phyloP scores from a whole-genome alignment of 2,113 vertebrate species.

The Paedocypris sp. region DNA sequence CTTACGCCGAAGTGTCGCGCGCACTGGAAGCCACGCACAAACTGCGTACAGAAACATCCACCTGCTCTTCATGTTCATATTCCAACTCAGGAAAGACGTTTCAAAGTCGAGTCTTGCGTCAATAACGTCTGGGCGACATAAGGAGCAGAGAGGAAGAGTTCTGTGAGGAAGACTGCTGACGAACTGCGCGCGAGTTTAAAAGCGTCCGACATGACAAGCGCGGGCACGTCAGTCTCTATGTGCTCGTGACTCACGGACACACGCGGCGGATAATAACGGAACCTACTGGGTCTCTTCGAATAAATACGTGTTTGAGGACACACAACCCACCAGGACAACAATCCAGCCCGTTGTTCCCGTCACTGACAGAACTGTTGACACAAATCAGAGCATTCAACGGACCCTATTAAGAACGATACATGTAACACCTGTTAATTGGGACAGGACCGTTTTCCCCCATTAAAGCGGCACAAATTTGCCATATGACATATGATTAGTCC shows the following conservation, averaged over 20 bases:
- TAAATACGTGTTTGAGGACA: neutral
- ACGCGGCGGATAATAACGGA: slow-evolving; percentile 10
- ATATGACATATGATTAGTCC: too few relatives aligned
- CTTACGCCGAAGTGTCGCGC: slow-evolving; percentile 33
- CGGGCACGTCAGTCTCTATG: neutral
- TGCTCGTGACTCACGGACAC: slow-evolving; percentile 18
- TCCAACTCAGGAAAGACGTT: neutral
- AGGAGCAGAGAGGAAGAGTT: neutral
- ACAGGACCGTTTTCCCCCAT: too few relatives aligned
- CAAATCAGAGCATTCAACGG: too few relatives aligned
- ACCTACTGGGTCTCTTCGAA: neutral
- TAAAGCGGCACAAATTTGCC: too few relatives aligned
- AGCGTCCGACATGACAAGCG: slow-evolving; percentile 19
- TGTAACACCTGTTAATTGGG: too few relatives aligned
- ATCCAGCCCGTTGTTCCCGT: neutral
- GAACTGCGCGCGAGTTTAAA: slow-evolving; percentile 9
- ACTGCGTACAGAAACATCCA: slow-evolving; percentile 42
- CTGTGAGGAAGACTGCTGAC: neutral
- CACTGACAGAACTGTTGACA: too few relatives aligned
- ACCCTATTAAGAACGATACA: too few relatives aligned
- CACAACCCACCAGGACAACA: neutral
- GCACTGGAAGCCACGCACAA: slow-evolving; percentile 23
- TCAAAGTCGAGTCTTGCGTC: neutral
- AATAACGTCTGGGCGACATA: neutral
- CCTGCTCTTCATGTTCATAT: slow-evolving; percentile 30